These are phyloP conservation scores for Pentamera pediparva DNA, from an alignment of 53 echinoderm and acorn worm species.

Conservation along the genomic window DNA sequence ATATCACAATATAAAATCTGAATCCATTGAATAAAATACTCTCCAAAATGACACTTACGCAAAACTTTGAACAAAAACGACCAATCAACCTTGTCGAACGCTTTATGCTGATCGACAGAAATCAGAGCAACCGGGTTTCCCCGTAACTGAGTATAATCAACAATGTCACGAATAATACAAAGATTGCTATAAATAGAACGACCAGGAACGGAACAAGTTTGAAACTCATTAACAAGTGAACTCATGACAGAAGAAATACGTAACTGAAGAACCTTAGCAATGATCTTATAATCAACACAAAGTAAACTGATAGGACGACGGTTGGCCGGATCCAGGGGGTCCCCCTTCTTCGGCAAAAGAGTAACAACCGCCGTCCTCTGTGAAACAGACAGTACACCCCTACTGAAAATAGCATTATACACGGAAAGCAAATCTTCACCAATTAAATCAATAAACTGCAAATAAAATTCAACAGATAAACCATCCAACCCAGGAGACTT, in stretches of 20 bases:
- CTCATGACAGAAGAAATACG: slow-evolving; percentile 20
- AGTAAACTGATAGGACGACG: slow-evolving; percentile 55
- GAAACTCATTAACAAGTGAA: slow-evolving; percentile 27
- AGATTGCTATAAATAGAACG: slow-evolving; percentile 51
- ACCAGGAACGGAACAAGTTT: slow-evolving; percentile 52
- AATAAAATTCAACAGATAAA: slow-evolving; percentile 41
- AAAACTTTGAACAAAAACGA: slow-evolving; percentile 27
- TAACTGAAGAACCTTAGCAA: slow-evolving; percentile 38
- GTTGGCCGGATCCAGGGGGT: slow-evolving; percentile 31
- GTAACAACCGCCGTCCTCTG: slow-evolving; percentile 46
- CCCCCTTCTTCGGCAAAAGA: slow-evolving; percentile 56
- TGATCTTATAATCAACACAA: slow-evolving; percentile 55
- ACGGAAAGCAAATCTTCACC: slow-evolving; percentile 28
- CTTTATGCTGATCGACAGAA: slow-evolving; percentile 45
- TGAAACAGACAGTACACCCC: not conserved
- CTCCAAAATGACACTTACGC: slow-evolving; percentile 3
- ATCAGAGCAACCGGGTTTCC: slow-evolving; percentile 29
- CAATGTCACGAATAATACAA: slow-evolving; percentile 44
- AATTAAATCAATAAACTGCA: slow-evolving; percentile 28
- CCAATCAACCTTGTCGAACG: slow-evolving; percentile 31
- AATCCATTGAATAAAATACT: slow-evolving; percentile 17
- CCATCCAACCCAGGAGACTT: slow-evolving; percentile 57
- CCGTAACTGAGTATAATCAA: slow-evolving; percentile 21
- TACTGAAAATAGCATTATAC: slow-evolving; percentile 18
- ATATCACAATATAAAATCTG: slow-evolving; percentile 31